A percentile compares a stretch with the other conserved stretches of the same genome.
Evolutionary conservation across 2,113 vertebrate species (phyloP).

Genomic region (Malaclemys terrapin): DNA sequence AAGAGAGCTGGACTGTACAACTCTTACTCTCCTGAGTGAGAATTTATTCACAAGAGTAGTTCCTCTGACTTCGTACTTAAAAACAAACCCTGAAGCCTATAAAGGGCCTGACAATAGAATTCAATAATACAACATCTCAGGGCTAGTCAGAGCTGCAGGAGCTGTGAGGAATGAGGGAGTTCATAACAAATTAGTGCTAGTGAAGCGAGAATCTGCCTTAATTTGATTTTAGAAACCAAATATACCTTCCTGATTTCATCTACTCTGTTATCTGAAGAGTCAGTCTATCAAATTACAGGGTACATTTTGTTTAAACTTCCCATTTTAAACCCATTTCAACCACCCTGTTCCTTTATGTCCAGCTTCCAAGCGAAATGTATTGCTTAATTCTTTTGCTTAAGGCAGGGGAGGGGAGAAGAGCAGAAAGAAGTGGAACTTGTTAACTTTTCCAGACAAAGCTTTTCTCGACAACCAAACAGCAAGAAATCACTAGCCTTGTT

Average conservation of each 20-base stretch:
- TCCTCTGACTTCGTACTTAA: background rate
- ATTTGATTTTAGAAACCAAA: background rate
- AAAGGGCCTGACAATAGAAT: background rate
- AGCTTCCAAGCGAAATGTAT: background rate
- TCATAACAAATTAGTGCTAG: background rate
- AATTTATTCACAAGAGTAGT: background rate
- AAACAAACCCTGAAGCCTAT: too few relatives aligned
- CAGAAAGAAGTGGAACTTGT: background rate
- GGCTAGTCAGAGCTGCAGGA: background rate
- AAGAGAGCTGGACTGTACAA: background rate
- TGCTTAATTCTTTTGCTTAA: background rate
- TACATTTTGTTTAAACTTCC: background rate
- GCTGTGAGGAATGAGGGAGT: background rate
- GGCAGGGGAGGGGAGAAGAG: background rate
- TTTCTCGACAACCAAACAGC: background rate
- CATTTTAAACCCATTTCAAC: background rate
- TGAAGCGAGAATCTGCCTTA: background rate
- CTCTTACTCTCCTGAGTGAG: background rate
- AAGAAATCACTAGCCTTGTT: background rate
- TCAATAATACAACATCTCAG: background rate
- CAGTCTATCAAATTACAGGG: slow-evolving; percentile 1
- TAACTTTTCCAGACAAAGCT: background rate
- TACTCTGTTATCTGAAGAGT: background rate
- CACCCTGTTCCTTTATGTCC: background rate
- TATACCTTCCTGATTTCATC: background rate